Percentiles rank a stretch among this genome's conserved stretches.
These are phyloP conservation scores for Clitarchus hookeri DNA, from an alignment of 2,888 invertebrate genomes.

Conservation along the genomic window DNA sequence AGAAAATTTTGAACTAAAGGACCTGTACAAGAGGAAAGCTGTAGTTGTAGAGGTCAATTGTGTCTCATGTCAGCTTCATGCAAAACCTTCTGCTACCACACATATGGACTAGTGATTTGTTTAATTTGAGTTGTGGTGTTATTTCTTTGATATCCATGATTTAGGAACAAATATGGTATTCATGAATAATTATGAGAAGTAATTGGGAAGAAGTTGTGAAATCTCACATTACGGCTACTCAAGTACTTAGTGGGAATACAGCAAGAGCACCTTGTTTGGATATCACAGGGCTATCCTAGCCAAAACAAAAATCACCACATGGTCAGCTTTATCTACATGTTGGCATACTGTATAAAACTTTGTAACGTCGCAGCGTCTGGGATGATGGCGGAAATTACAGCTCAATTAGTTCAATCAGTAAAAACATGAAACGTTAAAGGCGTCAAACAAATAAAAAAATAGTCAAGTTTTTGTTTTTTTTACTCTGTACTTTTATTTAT, in stretches of 20 bases:
- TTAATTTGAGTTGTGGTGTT: constrained; percentile 37
- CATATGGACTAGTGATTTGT: constrained; percentile 41
- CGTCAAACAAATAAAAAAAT: no score
- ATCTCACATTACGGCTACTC: constrained; percentile 34
- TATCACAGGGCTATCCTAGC: constrained; percentile 38
- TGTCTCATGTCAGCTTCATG: constrained; percentile 11
- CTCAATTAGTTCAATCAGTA: no score
- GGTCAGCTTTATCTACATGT: constrained; percentile 36
- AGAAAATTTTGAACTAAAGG: constrained; percentile 18
- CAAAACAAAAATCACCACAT: constrained; percentile 38
- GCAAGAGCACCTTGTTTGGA: constrained; percentile 31
- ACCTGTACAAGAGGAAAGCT: constrained; percentile 4
- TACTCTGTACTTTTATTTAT: no score
- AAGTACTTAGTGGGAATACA: constrained; percentile 30
- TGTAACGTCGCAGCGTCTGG: no score
- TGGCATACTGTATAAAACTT: constrained; percentile 23
- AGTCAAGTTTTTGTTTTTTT: no score
- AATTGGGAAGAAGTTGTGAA: constrained; percentile 35
- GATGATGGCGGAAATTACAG: no score
- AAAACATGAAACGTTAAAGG: no score
- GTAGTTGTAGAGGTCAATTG: neutral
- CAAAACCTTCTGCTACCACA: constrained; percentile 10
- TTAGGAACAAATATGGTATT: constrained; percentile 32
- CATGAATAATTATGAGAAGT: constrained; percentile 35
- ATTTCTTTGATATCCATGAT: constrained; percentile 38